phyloP scores from a whole-genome alignment of 2,888 invertebrate genomes.

The Odontomyia ornata region DNA sequence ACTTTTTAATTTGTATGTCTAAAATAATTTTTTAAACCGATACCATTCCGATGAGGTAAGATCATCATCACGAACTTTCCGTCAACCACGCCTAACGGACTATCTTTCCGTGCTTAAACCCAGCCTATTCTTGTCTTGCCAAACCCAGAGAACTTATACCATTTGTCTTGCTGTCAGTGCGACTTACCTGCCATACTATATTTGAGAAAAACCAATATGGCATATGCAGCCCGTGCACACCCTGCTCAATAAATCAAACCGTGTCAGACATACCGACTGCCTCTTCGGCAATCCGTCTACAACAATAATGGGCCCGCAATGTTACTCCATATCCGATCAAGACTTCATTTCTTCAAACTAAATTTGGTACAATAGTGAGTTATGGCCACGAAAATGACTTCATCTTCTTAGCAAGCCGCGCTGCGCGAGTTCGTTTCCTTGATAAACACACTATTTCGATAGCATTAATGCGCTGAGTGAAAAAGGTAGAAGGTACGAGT shows the following conservation, averaged over 20 bases:
- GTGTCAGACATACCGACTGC: neutral
- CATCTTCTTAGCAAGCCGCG: conserved; percentile 7
- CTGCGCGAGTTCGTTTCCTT: neutral
- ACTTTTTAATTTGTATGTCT: too few species aligned
- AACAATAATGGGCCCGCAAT: neutral
- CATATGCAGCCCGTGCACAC: conserved; percentile 14
- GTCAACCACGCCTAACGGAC: conserved; percentile 35
- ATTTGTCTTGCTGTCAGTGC: conserved; percentile 20
- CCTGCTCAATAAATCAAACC: conserved; percentile 12
- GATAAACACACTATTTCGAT: neutral
- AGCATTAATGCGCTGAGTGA: conserved; percentile 38
- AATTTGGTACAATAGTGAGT: conserved; percentile 30
- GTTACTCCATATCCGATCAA: neutral
- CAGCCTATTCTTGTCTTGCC: neutral
- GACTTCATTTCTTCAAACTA: conserved; percentile 12
- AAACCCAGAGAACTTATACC: neutral
- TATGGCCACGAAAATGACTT: conserved; percentile 37
- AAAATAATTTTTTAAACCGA: too few species aligned
- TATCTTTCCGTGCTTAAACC: conserved; percentile 1
- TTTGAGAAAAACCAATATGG: conserved; percentile 39
- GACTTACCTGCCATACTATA: conserved; percentile 23
- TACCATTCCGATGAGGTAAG: too few species aligned
- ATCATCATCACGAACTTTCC: neutral
- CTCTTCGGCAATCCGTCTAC: neutral
- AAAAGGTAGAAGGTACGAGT: conserved; percentile 29